Evolutionary conservation across 2,888 invertebrate genomes (phyloP).

Genomic region (Trachelus tabidus): DNA sequence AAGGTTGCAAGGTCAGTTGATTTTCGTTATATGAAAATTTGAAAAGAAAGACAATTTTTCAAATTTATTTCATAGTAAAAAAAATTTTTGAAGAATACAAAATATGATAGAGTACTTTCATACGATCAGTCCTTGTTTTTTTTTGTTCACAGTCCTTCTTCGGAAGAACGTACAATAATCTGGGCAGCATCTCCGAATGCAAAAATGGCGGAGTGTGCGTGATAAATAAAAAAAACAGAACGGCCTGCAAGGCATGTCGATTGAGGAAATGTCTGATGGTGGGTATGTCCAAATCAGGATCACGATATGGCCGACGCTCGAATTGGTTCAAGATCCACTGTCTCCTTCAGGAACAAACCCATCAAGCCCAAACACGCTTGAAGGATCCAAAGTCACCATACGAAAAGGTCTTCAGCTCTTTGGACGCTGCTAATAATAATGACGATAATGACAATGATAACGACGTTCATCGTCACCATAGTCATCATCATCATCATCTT

Average conservation of each 20-base stretch:
- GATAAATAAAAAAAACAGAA: conserved; percentile 70
- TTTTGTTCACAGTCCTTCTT: conserved; percentile 67
- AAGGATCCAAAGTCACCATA: conserved; percentile 55
- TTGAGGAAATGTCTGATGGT: conserved; percentile 68
- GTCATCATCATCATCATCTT: background rate
- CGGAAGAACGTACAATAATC: conserved; percentile 70
- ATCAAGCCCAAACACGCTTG: conserved; percentile 53
- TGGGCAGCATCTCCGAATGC: conserved; percentile 68
- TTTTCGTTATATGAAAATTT: conserved; percentile 16
- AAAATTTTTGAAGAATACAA: background rate
- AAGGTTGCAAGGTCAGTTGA: conserved; percentile 59
- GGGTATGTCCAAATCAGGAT: conserved; percentile 70
- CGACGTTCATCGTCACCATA: conserved; percentile 16
- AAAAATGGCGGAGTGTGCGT: conserved; percentile 70
- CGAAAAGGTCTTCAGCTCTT: conserved; percentile 54
- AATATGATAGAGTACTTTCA: background rate
- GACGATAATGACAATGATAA: conserved; percentile 37
- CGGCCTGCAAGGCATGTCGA: conserved; percentile 70
- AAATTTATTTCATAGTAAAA: background rate
- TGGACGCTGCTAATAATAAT: conserved; percentile 57
- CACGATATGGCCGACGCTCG: conserved; percentile 69
- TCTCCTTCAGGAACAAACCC: conserved; percentile 69
- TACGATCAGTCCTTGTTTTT: background rate
- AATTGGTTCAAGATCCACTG: conserved; percentile 73
- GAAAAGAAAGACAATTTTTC: background rate